Conservation (phyloP, 2,113 vertebrate genomes). For the Rhynchomys soricoides region DNA sequence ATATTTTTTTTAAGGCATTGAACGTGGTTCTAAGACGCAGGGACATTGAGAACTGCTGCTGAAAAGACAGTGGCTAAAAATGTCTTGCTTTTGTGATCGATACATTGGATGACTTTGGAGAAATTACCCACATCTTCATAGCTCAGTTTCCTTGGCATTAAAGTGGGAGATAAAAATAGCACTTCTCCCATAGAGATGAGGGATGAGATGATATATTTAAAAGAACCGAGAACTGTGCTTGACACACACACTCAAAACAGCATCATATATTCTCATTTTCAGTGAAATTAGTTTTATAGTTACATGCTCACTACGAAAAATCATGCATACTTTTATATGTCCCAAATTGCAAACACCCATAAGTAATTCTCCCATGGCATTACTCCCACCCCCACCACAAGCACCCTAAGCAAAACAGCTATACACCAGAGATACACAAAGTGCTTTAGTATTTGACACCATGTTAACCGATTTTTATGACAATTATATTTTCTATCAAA, state of each 20-base stretch:
- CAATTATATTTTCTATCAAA: neutral
- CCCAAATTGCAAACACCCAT: neutral
- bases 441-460: neutral
- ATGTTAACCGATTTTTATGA: neutral
- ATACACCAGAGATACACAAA: neutral
- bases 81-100: neutral
- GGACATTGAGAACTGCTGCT: neutral
- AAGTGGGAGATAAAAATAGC: neutral
- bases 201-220: neutral
- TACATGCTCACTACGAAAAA: neutral
- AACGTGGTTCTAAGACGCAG: neutral
- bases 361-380: neutral
- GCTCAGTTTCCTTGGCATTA: neutral
- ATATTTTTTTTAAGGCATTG: neutral
- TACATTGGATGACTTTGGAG: neutral
- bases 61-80: neutral
- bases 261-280: conserved; percentile 11
- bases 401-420: neutral
- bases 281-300: conserved; percentile 9
- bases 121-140: neutral
- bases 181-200: neutral
- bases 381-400: neutral
- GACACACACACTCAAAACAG: neutral
- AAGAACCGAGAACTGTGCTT: neutral
- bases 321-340: neutral